Conservation (phyloP, 2,797 vertebrate species). For the Gadopsis bispinosus region DNA sequence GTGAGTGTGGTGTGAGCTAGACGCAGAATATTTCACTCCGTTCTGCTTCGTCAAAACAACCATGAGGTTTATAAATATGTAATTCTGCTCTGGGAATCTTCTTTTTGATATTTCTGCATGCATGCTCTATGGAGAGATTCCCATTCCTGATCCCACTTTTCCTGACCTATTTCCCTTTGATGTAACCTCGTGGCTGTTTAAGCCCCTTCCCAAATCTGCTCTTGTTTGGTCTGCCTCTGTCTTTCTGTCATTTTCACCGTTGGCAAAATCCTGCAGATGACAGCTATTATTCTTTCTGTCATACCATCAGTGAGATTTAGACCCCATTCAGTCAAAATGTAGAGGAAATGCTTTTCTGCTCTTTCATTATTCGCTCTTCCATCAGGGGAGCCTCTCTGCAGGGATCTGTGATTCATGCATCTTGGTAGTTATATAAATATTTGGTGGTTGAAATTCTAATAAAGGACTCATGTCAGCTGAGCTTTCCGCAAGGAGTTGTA, state of each 20-base stretch:
- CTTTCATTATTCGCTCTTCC: constrained; percentile 38
- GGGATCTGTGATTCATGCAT: constrained; percentile 35
- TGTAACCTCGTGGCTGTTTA: constrained; percentile 35
- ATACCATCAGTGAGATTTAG: constrained; percentile 52
- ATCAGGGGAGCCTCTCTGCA: constrained; percentile 10
- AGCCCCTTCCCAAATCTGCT: constrained; percentile 30
- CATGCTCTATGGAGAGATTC: constrained; percentile 34
- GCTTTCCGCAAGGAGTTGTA: constrained; percentile 25
- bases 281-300: constrained; percentile 56
- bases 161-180: constrained; percentile 54
- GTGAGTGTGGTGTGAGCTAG: constrained; percentile 38
- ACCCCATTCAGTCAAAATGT: constrained; percentile 60
- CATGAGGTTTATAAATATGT: constrained; percentile 59
- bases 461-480: constrained; percentile 36
- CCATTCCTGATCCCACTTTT: constrained; percentile 32
- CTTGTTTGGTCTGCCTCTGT: constrained; percentile 38
- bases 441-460: constrained; percentile 51
- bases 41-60: constrained; percentile 57
- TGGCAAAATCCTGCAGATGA: constrained; percentile 40
- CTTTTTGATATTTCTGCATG: constrained; percentile 41
- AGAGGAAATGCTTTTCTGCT: constrained; percentile 22
- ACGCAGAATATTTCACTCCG: constrained; percentile 24
- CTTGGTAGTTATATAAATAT: constrained; percentile 59
- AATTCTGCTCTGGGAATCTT: constrained; percentile 50
- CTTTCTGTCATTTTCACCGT: constrained; percentile 22